phyloP scores from a whole-genome alignment of 2,797 vertebrate species.

The Macropus fuliginosus region DNA sequence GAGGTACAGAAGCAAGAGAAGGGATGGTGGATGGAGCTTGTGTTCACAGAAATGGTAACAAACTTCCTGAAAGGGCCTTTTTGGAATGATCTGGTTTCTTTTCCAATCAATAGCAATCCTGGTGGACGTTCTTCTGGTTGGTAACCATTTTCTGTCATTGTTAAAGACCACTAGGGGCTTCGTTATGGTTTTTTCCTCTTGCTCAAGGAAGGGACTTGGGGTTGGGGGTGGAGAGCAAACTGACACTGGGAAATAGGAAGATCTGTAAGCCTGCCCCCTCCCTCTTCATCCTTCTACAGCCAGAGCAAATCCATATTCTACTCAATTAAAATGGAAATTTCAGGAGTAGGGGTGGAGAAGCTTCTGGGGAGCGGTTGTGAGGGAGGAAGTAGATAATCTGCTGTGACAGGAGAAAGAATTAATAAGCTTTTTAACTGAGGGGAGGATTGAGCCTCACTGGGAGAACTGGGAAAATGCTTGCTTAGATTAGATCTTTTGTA shows the following conservation, averaged over 20 bases:
- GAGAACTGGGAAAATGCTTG: background rate
- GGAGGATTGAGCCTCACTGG: background rate
- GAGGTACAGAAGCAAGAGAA: background rate
- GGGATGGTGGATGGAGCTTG: background rate
- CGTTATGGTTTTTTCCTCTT: conserved; percentile 1
- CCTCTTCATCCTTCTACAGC: background rate
- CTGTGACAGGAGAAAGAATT: background rate
- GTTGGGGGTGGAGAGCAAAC: too few relatives aligned
- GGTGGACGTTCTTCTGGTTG: conserved; percentile 4
- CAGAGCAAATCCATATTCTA: background rate
- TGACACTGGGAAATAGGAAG: background rate
- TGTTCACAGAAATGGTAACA: background rate
- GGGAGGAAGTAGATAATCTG: background rate
- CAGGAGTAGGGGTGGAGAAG: background rate
- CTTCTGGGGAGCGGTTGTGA: background rate
- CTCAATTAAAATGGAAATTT: conserved; percentile 5
- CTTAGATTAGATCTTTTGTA: background rate
- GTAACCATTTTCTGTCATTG: conserved; percentile 36
- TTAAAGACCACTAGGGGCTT: conserved; percentile 26
- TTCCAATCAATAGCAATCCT: conserved; percentile 6
- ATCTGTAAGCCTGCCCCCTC: background rate
- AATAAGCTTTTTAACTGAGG: background rate
- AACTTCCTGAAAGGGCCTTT: background rate
- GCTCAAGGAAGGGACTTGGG: background rate
- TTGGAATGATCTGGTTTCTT: conserved; percentile 22